Base-by-base conservation (phyloP, 2,113 vertebrate genomes). In the Dipodomys stephensi region DNA sequence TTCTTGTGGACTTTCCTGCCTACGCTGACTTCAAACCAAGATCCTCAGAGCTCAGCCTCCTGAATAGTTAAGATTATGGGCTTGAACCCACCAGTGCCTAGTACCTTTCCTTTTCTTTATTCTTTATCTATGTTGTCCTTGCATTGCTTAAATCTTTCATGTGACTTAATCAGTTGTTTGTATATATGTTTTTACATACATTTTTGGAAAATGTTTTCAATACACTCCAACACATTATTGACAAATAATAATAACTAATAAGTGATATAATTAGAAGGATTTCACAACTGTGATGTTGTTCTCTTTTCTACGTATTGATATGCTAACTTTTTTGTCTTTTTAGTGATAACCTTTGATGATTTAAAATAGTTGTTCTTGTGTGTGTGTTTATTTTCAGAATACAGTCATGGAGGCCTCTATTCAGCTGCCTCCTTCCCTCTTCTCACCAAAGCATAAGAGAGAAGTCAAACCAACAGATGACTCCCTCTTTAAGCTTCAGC, bases 381-480 rank as follows among this genome's bases (percentile, higher is more conserved):
- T 9, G 53, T 96, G 0, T 80, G 5, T 60, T 0, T 76, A 0
- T 64, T 87, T 90, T 11, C 94, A 99, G 99, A 99, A 99, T 97
- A 99, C 99, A 0, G 87, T 99, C n/a, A 97, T 99, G 32, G 99
- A 99, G 96, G 99, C 99, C 1, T 99, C 99, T 2, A 98, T 99
- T 85, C 99, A 99, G 67, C 98, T 99, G 44, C 99, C 99, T 23
- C 98, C 99, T 64, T 98, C 99, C 49, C 99, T 99, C 67, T 98
- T 99, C 83, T 97, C 97, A 82, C 98, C 98, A 87, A 97, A 98
- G 88, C 97, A 97, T 7, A 98, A 98, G 87, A 97, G 98, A 93
- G 97, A 98, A 79, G 97, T 98, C 13, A 98, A 98, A 67, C 98
- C 98, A 35, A 35, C 97, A 0, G 99, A 99, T 8, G 99, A 99